Evolutionary conservation across 2,797 vertebrate species (phyloP).

Genomic region (Cottoperca gobio): DNA sequence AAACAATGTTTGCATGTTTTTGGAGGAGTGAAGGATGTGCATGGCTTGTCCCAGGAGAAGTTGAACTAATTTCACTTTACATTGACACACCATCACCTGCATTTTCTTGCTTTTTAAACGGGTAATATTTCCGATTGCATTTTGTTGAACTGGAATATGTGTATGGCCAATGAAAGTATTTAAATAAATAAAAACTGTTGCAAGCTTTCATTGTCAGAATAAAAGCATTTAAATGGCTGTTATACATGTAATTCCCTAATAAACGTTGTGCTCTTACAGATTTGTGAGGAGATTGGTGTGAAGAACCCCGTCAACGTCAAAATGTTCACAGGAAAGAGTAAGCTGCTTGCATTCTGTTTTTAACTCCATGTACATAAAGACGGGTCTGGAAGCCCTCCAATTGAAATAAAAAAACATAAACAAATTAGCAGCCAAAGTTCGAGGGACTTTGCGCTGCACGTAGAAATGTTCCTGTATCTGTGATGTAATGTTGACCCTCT

Average conservation of each 20-base stretch:
- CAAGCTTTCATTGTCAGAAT: background rate
- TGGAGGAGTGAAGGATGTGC: too few relatives aligned
- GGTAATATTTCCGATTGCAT: background rate
- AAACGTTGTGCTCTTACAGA: conserved; percentile 73
- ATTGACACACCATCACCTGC: background rate
- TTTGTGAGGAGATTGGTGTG: conserved; percentile 91
- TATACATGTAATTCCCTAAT: fast-evolving
- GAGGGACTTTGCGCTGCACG: background rate
- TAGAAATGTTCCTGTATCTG: background rate
- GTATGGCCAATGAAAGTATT: background rate
- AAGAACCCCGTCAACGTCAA: conserved; percentile 92
- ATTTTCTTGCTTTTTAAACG: background rate
- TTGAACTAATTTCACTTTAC: too few relatives aligned
- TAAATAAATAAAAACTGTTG: background rate
- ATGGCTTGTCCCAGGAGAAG: too few relatives aligned
- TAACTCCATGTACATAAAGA: background rate
- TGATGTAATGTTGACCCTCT: background rate
- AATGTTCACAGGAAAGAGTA: conserved; percentile 96
- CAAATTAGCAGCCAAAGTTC: background rate
- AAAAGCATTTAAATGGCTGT: background rate
- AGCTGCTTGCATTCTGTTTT: conserved; percentile 65
- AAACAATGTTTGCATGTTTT: background rate
- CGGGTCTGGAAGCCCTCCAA: background rate
- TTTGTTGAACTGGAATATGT: background rate
- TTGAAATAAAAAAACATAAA: background rate